Evolutionary conservation across 2,888 invertebrate species (phyloP), one percentile per base, ranked within the genome.

Genomic region (Drosophila nr. perissopoda): DNA sequence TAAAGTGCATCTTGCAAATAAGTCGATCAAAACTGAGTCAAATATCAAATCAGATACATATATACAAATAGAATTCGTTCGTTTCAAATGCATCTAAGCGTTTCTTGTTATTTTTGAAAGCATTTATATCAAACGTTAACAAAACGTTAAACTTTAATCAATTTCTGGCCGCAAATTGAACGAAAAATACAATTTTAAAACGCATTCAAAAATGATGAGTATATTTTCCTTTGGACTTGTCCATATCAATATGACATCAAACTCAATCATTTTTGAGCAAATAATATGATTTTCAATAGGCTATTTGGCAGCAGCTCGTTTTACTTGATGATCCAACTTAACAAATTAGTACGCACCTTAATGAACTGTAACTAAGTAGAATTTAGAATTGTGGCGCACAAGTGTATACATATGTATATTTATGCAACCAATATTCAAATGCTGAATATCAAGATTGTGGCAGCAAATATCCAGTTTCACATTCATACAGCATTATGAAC

Each of bases 381-480:
- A 42, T 42, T 42, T 21, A 3, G 4, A 60, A 36, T 36, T 34
- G 27, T 18, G 13, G 1, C 29, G 2, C 29, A 10, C 29, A 31
- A 3, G 10, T 31, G 31, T 31, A 31, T 31, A 31, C 8, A 8
- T 31, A 31, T 13, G 27, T 40, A 21, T n/a, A 7, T 56, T 10
- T 21, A 42, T 57, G 31, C 42, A 57, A 42, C 6, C 42, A 42
- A 42, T 42, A 57, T 53, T 52, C 16, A 36, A 60, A 60, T 52
- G 27, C 58, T 21, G 29, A 38, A 64, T 62, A 33, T 25, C 36
- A 53, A 67, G 46, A 52, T 66, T 67, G 25, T 36, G 27, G 2
- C 1, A 36, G 48, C 8, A 36, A 54, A 36, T 38, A n/a, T 27
- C n/a, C 8, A 7, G 13, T n/a, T 34, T 5, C 34, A 53, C 34